A percentile compares a stretch with the other conserved stretches of the same genome.
Conservation (phyloP, 53 echinoderm and acorn worm genomes). For the Patiria pectinifera region DNA sequence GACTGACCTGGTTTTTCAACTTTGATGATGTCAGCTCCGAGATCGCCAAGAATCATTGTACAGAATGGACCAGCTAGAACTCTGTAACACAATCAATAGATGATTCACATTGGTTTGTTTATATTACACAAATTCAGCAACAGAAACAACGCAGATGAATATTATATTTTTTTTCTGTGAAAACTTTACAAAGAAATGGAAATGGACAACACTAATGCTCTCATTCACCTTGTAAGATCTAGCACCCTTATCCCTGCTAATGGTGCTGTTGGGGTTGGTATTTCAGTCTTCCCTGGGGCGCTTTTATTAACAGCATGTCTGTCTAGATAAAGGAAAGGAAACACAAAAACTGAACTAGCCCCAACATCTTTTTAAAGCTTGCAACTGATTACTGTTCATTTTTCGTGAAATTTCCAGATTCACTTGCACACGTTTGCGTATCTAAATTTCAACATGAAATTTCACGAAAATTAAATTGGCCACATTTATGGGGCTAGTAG, state of each 20-base stretch:
- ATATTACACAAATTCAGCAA: no score
- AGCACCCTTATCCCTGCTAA: slow-evolving; percentile 80
- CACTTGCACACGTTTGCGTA: no score
- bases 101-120: no score
- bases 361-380: no score
- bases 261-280: slow-evolving; percentile 28
- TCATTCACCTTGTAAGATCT: slow-evolving; percentile 81
- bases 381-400: neutral
- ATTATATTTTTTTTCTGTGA: neutral
- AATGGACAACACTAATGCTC: neutral
- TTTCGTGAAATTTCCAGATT: no score
- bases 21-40: slow-evolving; percentile 97
- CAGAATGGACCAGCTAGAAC: slow-evolving; percentile 96
- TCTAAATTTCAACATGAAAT: no score
- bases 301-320: neutral
- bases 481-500: no score
- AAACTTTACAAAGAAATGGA: neutral
- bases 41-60: slow-evolving; percentile 93
- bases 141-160: no score
- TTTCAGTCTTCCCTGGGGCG: neutral
- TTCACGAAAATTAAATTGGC: no score
- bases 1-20: slow-evolving; percentile 87
- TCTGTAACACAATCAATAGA: slow-evolving; percentile 28
- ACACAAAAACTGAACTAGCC: neutral
- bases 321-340: neutral